Evolutionary conservation across 2,888 invertebrate species (phyloP), one percentile per base, ranked within the genome.

Genomic region (Brachypterus glaber): DNA sequence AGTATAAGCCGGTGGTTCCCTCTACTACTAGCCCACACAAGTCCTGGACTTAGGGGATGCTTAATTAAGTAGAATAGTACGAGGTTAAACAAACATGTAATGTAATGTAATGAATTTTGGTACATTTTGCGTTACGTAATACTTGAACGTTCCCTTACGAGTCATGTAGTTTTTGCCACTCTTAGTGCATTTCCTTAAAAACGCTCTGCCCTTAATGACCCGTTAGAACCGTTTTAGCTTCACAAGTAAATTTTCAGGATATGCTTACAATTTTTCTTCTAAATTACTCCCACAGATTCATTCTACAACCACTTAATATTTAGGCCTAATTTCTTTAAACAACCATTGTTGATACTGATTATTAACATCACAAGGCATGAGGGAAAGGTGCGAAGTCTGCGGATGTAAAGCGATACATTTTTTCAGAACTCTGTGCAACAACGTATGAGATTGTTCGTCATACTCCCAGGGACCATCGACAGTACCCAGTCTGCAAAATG

Each of bases 391-490:
- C 17, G 79, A 75, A 11, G 83, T 79, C 59, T 82, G 79, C 0
- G 90, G 87, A 70, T 90, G 84, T 31, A 89, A 68, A 0, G 89
- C 84, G 61, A 89, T 76, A 56, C 91, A 91, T 62, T 85, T 81
- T 47, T 81, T 79, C 60, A 82, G 79, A 1, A 80, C 76, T 29
- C 83, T 74, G 60, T 91, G 89, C 30, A 82, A 65, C 12, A 91
- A 58, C 13, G 83, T 82, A 44, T 74, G 76, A 7, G 76, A 76
- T 34, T 73, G 78, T 54, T 84, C 79, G 54, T 92, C 84, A 60
- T 86, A 96, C 58, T 82, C 74, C 96, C 96, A 98, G 0, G 91
- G 92, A 1, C 97, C 97, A 58, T 90, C 86, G 2, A 91, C 93
- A 9, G 89, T 89, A 34, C 95, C 95, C 39, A 91, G 72, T 35